Conservation (phyloP, 2,888 invertebrate species). For the Apamea crenata region DNA sequence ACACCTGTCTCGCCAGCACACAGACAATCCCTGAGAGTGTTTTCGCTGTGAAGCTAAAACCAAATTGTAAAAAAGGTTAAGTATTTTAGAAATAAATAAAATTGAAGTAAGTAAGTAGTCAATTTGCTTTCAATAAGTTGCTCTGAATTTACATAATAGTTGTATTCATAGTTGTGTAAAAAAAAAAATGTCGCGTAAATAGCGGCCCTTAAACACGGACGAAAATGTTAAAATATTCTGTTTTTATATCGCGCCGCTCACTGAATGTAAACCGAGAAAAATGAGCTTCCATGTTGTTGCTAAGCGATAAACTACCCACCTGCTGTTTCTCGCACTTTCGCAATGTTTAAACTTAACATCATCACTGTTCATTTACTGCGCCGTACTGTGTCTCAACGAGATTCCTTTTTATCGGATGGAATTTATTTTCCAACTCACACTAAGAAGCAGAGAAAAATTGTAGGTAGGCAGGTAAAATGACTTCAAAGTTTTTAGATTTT, state of each 20-base stretch:
- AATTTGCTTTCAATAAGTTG: too few relatives aligned
- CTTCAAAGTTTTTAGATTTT: not conserved
- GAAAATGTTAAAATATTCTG: slow-evolving; percentile 31
- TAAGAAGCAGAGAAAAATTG: not conserved
- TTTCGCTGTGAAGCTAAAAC: not conserved
- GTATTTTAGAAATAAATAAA: not conserved
- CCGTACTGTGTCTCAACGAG: not conserved
- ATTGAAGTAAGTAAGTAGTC: not conserved
- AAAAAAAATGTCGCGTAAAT: not conserved
- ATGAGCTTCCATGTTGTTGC: slow-evolving; percentile 21
- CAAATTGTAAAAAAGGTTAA: not conserved
- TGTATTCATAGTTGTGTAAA: not conserved
- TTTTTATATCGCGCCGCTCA: slow-evolving; percentile 31
- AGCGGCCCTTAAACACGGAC: not conserved
- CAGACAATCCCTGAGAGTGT: too few relatives aligned
- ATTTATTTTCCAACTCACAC: not conserved
- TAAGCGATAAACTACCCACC: slow-evolving; percentile 43
- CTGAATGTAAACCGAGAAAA: slow-evolving; percentile 45
- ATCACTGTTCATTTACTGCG: slow-evolving; percentile 3
- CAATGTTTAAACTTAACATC: slow-evolving; percentile 40
- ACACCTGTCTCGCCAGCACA: too few relatives aligned
- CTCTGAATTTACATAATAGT: not conserved
- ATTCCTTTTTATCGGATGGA: slow-evolving; percentile 9
- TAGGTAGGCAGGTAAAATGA: too few relatives aligned
- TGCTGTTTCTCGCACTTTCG: slow-evolving; percentile 34